Percentiles rank a stretch among this genome's conserved stretches.
These are phyloP conservation scores for Cephalotes varians DNA, from an alignment of 2,888 invertebrate genomes.

Conservation along the genomic window DNA sequence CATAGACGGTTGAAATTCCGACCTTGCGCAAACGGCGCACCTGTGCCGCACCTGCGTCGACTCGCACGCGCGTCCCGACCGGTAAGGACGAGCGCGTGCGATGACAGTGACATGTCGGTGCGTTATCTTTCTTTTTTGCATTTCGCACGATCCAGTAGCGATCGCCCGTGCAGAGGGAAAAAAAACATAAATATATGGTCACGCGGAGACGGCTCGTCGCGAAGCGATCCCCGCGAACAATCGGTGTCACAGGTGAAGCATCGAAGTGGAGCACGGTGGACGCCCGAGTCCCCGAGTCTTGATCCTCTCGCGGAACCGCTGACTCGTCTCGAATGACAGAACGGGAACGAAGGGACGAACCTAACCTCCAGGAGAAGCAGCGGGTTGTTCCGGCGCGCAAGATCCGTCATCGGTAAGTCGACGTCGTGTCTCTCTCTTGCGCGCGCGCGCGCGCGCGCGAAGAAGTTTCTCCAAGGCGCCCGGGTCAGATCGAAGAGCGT, in stretches of 20 bases:
- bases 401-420: conserved; percentile 84
- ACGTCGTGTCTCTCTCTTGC: neutral
- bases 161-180: conserved; percentile 45
- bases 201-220: conserved; percentile 58
- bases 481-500: neutral
- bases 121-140: neutral
- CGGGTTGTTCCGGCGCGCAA: conserved; percentile 80
- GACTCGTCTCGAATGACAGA: conserved; percentile 80
- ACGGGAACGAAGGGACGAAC: conserved; percentile 77
- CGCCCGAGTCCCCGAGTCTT: neutral
- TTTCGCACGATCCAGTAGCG: neutral
- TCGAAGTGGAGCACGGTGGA: neutral
- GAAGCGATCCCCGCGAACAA: conserved; percentile 48
- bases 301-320: neutral
- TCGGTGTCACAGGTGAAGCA: neutral
- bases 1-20: no score
- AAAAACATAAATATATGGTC: conserved; percentile 55
- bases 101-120: neutral
- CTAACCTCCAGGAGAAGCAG: conserved; percentile 83
- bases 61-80: neutral
- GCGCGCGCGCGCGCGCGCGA: neutral
- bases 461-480: neutral
- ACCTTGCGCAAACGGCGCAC: neutral
- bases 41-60: neutral
- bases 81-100: neutral